Evolutionary conservation across 2,888 invertebrate species (phyloP).

Genomic region (Caenorhabditis plicata): DNA sequence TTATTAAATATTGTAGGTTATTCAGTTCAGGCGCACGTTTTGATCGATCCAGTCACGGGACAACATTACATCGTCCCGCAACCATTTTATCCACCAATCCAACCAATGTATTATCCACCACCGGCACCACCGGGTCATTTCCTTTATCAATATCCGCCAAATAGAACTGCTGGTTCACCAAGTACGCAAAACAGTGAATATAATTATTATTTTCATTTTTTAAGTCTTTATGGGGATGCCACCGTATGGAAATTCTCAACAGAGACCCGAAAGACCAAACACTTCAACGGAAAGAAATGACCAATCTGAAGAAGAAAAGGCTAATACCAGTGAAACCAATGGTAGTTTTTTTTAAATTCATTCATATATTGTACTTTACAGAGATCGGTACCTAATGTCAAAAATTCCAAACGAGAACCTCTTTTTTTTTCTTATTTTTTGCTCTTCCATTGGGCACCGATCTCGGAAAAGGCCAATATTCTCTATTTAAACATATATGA

Average conservation of each 20-base stretch:
- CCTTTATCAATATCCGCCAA: conserved; percentile 31
- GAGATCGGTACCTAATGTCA: too few species aligned
- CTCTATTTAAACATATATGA: too few species aligned
- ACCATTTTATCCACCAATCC: conserved; percentile 38
- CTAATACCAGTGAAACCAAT: background rate
- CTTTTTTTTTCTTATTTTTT: too few species aligned
- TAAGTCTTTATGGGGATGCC: conserved; percentile 22
- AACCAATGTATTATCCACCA: conserved; percentile 43
- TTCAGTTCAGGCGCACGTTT: conserved; percentile 41
- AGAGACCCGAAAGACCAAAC: conserved; percentile 2
- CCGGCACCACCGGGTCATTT: conserved; percentile 28
- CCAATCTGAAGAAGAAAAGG: background rate
- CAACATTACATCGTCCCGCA: conserved; percentile 48
- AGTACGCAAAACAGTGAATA: conserved; percentile 1
- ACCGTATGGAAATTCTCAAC: conserved; percentile 2
- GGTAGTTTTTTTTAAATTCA: background rate
- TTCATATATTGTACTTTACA: too few species aligned
- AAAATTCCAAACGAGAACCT: too few species aligned
- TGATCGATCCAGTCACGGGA: conserved; percentile 44
- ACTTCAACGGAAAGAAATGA: conserved; percentile 5
- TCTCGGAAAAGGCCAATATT: too few species aligned
- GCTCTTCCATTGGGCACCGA: too few species aligned
- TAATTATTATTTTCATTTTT: conserved; percentile 2
- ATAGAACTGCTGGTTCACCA: background rate
- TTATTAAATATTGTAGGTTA: conserved; percentile 27